Evolutionary conservation across 2,797 vertebrate genomes (phyloP), one percentile per base, ranked within the genome.

Genomic region (Strix occidentalis): DNA sequence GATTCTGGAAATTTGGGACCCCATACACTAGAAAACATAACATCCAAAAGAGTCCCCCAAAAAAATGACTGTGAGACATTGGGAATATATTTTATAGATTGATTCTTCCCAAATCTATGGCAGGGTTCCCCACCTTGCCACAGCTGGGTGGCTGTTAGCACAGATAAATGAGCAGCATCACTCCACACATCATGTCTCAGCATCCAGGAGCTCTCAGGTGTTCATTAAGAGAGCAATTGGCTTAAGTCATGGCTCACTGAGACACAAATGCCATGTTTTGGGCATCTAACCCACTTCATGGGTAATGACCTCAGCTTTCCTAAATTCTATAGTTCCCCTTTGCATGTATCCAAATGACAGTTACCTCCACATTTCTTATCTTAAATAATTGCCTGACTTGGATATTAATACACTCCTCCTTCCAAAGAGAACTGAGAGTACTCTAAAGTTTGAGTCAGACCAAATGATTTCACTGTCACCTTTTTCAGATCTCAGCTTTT

Each of bases 11-110:
- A 45, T 15, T 1, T 28, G 39, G 66, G 17, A 45, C 6, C 9
- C 14, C 2, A 1, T 31, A 45, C 10, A 14, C 33, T 24, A 68
- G 25, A 57, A 81, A 84, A 46, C 4, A 1, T 19, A 12, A 46
- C 24, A 50, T 26, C 16, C 29, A 51, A 24, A 58, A 26, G 11
- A 29, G 6, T 18, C 13, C 11, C 6, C 2, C 17, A 0, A 0
- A n/a, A 21, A 78, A 64, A 61, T 11, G 24, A 45, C 46, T 1
- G 0, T 1, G 10, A 76, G 23, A 79, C 31, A 37, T 28, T 28
- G 17, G 26, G 12, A 87, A 56, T 28, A 4, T 24, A 15, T 24
- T 29, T 75, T 48, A 29, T 14, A 45, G 48, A 19, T 9, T 4
- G 33, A 28, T 46, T 84, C 60, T 60, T 66, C 19, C 19, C 18